Evolutionary conservation across 1,140 invertebrate genomes (phyloP), one percentile per base, ranked within the genome.

Genomic region (Drosophila saltans): DNA sequence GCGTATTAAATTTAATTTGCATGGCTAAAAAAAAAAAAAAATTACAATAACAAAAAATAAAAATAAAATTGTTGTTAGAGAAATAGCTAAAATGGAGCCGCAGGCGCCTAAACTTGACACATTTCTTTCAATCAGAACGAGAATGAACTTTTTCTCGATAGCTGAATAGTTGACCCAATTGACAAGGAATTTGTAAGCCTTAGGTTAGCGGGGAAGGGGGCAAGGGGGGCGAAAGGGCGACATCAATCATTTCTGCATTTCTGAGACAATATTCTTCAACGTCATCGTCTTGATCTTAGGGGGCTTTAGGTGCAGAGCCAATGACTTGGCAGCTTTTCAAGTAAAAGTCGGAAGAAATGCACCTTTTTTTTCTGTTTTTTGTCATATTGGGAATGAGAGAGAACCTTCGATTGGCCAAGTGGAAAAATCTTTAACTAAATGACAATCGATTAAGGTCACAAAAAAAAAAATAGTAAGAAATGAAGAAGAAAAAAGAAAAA

Each of bases 381-480:
- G 33, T 36, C 66, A 61, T 55, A 43, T 40, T 55, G 39, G 41
- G 52, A 39, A 33, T 40, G 59, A 70, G 70, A 48, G 40, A 61
- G 28, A 66, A 66, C 64, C 33, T 72, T 76, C 57, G 69, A 86
- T 79, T 82, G 64, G 71, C 64, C 57, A 71, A 69, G 75, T 26
- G 66, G 41, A 66, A 67, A 63, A 78, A 69, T 73, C 78, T 73
- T 71, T 69, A 78, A 79, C 78, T 72, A 78, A 88, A 81, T 86
- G 83, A 86, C 83, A 86, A 86, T 86, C 83, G 83, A 86, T 86
- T 86, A 86, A 78, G 83, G 83, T 86, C 82, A 86, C 9, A 40
- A 59, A 59, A 59, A 40, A 33, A 57, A 11, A 33, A 39, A 16
- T 16, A 48, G 21, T 8, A 52, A 26, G 10, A 52, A 52, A 24